A percentile compares a stretch with the other conserved stretches of the same genome.
phyloP scores from a whole-genome alignment of 2,113 vertebrate species.

The Brachypodius melanocephalos region DNA sequence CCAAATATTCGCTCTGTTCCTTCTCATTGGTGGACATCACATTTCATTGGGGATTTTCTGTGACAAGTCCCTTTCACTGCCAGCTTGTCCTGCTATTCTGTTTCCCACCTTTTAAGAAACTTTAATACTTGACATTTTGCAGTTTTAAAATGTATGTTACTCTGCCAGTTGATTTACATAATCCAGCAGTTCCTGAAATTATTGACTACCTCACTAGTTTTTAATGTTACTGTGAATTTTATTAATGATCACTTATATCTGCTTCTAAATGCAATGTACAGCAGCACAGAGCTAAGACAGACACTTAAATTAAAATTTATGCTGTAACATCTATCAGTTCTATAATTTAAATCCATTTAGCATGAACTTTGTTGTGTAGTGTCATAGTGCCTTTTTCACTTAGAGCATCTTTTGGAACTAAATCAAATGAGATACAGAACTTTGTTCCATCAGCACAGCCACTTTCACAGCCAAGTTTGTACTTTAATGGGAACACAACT shows the following conservation, averaged over 20 bases:
- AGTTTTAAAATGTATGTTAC: neutral
- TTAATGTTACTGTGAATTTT: conserved; percentile 33
- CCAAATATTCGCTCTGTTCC: neutral
- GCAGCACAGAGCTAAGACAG: neutral
- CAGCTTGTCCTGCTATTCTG: neutral
- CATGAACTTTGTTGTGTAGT: neutral
- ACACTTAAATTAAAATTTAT: conserved; percentile 36
- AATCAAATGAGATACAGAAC: conserved; percentile 1
- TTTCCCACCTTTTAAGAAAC: neutral
- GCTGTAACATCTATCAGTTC: neutral
- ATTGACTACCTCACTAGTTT: conserved; percentile 28
- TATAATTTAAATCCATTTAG: conserved; percentile 46
- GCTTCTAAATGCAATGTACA: conserved; percentile 13
- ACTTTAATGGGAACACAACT: neutral
- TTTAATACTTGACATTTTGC: neutral
- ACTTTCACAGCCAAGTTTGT: neutral
- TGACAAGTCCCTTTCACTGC: neutral
- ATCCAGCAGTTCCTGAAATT: neutral
- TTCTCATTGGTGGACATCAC: neutral
- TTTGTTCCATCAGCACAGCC: neutral
- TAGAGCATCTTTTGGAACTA: conserved; percentile 14
- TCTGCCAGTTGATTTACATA: neutral
- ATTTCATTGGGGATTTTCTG: neutral
- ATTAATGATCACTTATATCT: conserved; percentile 5
- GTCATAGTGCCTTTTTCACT: neutral